Base-by-base conservation (phyloP, 2,113 vertebrate genomes). In the Istiophorus platypterus region DNA sequence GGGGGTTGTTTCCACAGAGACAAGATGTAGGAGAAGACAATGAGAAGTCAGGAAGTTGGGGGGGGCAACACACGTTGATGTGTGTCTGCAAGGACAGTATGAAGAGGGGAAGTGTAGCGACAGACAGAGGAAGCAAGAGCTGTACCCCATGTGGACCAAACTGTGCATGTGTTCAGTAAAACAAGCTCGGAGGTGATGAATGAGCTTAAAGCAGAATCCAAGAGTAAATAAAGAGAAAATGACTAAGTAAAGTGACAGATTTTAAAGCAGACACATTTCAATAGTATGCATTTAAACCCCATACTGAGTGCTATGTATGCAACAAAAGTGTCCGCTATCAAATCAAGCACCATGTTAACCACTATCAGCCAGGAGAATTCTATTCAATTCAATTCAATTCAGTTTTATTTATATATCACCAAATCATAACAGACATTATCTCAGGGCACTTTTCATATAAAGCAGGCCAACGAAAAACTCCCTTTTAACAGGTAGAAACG, bases 171-270 rank as follows among this genome's bases (percentile, higher is more conserved):
- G 75, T 70, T 59, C 67, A 45, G 26, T 17, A 42, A 78, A 75
- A 86, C 73, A 70, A 84, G 76, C 76, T 65, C 31, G 79, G 31
- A 59, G n/a, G 26, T 61, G 65, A 51, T 68, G 26, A 69, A 68
- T 52, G 62, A 78, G 86, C 75, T 80, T 68, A 42, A 39, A 71
- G 37, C 73, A 73, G 82, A 57, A 59, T 47, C 54, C 65, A 15
- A 31, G 61, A 70, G 58, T 71, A 81, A 76, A 87, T 57, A 69
- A 45, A 57, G 56, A 57, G 59, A 78, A 37, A 37, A 45, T 64
- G 37, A 69, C 49, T 42, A 37, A 52, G 52, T 31, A 61, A 57
- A 74, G 26, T 76, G 57, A 34, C 18, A 45, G 24, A 78, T 65
- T 84, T 80, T 34, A 22, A 63, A 51, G 72, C 39, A 81, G 54